Conservation (phyloP, 2,797 vertebrate species). For the Okamejei kenojei region DNA sequence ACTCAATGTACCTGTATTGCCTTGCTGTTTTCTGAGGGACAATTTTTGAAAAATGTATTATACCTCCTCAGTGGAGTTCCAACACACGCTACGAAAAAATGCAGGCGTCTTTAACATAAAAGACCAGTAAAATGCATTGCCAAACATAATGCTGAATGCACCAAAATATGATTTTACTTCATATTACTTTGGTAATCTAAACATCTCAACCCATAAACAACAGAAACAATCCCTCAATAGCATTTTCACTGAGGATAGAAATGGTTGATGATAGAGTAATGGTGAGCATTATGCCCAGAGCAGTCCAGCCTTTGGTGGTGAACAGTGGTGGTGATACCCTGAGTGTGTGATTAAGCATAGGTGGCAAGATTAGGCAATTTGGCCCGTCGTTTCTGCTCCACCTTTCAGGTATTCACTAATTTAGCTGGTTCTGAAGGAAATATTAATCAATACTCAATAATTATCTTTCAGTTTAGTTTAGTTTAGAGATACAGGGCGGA, state of each 20-base stretch:
- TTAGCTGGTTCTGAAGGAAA: neutral
- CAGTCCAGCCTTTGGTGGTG: neutral
- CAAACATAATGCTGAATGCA: neutral
- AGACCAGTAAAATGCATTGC: neutral
- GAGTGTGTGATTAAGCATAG: too few species aligned
- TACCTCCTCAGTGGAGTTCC: neutral
- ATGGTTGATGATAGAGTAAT: neutral
- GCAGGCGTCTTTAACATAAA: neutral
- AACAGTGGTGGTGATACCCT: too few species aligned
- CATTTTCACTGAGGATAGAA: neutral
- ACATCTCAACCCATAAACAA: neutral
- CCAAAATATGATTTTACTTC: neutral
- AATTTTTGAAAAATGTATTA: neutral
- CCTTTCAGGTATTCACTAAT: too few species aligned
- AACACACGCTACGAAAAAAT: neutral
- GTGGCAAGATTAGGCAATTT: too few species aligned
- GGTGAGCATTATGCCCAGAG: neutral
- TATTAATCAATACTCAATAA: neutral
- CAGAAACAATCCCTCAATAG: neutral
- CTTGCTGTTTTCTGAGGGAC: neutral
- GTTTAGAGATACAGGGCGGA: too few species aligned
- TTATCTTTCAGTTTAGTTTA: neutral
- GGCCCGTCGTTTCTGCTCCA: too few species aligned
- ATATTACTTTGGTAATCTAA: neutral
- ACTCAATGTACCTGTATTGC: neutral